Base-by-base conservation (phyloP, 1,140 invertebrate genomes). In the Akabosia matsudoensis region DNA sequence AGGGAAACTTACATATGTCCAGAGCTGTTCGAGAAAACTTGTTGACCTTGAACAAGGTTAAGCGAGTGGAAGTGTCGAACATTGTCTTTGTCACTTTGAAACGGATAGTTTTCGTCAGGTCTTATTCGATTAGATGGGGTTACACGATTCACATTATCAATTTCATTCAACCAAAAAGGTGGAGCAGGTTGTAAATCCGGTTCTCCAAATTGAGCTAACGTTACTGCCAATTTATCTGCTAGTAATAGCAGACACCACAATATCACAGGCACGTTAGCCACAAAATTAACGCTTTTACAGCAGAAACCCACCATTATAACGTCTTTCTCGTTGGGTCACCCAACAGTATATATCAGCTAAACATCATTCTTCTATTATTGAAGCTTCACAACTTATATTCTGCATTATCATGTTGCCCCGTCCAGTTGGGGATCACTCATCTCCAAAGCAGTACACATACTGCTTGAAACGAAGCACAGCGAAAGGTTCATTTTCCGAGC, bases 91-190 rank as follows among this genome's bases (percentile, higher is more conserved):
- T 67, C 28, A 4, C 4, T 16, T 67, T 7, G 26, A 30, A 30
- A 67, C 7, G n/a, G 28, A 30, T 7, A 31, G 61, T 67, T 30
- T 31, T 30, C 24, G 7, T 30, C 24, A 30, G 54, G 7, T 61
- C 24, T n/a, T 7, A 30, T 28, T 67, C 26, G 61, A 61, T 67
- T 67, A 10, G 28, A 31, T 30, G 61, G 30, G n/a, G 24, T 67
- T 28, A 30, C 28, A 31, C 10, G 24, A 31, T 28, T 67, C 10
- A 30, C 28, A 13, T 28, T 3, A 13, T 31, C 7, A 2, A 67
- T n/a, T 30, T 67, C 61, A 67, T 67, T 67, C 22, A 30, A 31
- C 61, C 61, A 67, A 67, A 67, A 67, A 4, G 61, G 61, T 16
- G 61, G 61, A 30, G 54, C 7, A 14, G 24, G 61, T 13, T 2